Evolutionary conservation across 2,888 invertebrate species (phyloP).

Genomic region (Gibbula magus): DNA sequence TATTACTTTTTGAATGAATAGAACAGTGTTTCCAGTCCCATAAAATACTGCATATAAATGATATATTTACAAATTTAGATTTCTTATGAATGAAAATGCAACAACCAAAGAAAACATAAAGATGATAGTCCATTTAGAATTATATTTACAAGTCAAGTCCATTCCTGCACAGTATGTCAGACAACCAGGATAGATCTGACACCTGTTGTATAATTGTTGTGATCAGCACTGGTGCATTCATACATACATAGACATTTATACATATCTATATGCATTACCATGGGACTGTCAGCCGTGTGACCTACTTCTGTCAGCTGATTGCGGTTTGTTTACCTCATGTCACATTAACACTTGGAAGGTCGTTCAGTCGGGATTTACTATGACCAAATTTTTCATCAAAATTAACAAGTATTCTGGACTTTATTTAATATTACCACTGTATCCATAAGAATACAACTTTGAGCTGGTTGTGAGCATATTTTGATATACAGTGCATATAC

Average conservation of each 20-base stretch:
- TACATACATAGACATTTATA: background rate
- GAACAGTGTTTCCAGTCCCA: background rate
- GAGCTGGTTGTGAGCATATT: too few relatives aligned
- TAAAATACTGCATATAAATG: background rate
- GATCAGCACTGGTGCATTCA: background rate
- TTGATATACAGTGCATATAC: too few relatives aligned
- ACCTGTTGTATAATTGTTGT: background rate
- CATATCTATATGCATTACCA: background rate
- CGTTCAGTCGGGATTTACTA: too few relatives aligned
- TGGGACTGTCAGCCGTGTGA: background rate
- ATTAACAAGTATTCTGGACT: too few relatives aligned
- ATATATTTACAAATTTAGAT: background rate
- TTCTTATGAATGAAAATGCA: background rate
- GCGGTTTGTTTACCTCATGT: background rate
- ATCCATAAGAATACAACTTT: too few relatives aligned
- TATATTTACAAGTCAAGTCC: background rate
- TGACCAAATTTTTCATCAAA: too few relatives aligned
- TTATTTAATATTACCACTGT: too few relatives aligned
- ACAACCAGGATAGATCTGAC: background rate
- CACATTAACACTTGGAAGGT: too few relatives aligned
- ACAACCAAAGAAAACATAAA: background rate
- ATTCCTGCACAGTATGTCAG: background rate
- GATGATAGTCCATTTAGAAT: background rate
- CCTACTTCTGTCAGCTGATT: background rate
- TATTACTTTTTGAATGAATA: background rate